Percentiles rank a stretch among this genome's conserved stretches.
Conservation (phyloP, 2,888 invertebrate species). For the Cantharis nigra region DNA sequence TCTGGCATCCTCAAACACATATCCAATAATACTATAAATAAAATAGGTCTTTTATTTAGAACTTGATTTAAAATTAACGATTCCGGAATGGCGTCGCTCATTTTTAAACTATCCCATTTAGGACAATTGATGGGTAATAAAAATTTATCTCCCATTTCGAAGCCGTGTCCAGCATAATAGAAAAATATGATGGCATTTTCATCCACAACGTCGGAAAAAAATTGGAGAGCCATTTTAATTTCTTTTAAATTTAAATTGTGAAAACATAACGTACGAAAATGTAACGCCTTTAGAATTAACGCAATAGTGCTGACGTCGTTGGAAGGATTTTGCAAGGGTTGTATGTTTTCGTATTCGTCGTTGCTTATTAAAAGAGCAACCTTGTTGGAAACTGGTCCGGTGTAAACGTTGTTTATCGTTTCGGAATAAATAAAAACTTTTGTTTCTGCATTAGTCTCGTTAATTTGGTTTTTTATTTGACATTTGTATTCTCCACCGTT, state of each 20-base stretch:
- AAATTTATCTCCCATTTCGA: slow-evolving; percentile 59
- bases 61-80: slow-evolving; percentile 57
- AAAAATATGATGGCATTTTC: slow-evolving; percentile 56
- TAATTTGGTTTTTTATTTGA: slow-evolving; percentile 24
- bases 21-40: slow-evolving; percentile 61
- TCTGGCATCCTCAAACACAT: slow-evolving; percentile 61
- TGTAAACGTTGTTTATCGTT: slow-evolving; percentile 2
- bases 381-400: slow-evolving; percentile 35
- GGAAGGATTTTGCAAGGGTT: slow-evolving; percentile 34
- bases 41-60: slow-evolving; percentile 55
- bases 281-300: slow-evolving; percentile 33
- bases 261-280: slow-evolving; percentile 43
- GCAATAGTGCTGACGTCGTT: slow-evolving; percentile 41
- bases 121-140: slow-evolving; percentile 60
- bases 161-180: slow-evolving; percentile 64
- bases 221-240: slow-evolving; percentile 38
- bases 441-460: not conserved
- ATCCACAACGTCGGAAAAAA: slow-evolving; percentile 38
- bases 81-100: slow-evolving; percentile 57
- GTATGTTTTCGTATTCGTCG: slow-evolving; percentile 34
- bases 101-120: slow-evolving; percentile 48
- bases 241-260: slow-evolving; percentile 39
- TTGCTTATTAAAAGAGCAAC: slow-evolving; percentile 45
- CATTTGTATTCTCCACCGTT: slow-evolving; percentile 36
- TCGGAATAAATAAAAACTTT: slow-evolving; percentile 24